These are phyloP conservation scores for Ceratosolen solmsi DNA, from an alignment of 1,140 invertebrate species.

Conservation along the genomic window DNA sequence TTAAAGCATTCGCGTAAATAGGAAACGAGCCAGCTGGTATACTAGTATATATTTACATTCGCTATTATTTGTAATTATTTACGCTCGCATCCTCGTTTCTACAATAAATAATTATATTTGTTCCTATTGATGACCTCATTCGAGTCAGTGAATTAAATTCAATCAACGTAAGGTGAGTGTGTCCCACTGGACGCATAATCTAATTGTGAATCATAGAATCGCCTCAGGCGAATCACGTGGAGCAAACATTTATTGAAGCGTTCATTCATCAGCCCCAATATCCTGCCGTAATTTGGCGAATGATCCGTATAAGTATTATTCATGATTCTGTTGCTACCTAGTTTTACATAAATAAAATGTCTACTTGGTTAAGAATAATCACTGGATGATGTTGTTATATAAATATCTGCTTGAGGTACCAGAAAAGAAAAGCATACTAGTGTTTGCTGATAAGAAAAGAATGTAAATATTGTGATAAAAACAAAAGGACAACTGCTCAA, in stretches of 20 bases:
- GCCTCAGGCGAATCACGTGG: conserved; percentile 68
- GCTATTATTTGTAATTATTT: too few relatives aligned
- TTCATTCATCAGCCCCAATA: conserved; percentile 58
- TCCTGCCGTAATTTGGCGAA: conserved; percentile 57
- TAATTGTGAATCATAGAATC: conserved; percentile 42
- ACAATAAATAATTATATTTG: conserved; percentile 28
- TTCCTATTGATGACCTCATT: background rate
- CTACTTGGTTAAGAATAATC: background rate
- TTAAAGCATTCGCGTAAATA: too few relatives aligned
- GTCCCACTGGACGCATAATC: conserved; percentile 31
- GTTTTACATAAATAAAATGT: background rate
- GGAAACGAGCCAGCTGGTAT: too few relatives aligned
- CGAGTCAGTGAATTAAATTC: conserved; percentile 12
- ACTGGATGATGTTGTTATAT: background rate
- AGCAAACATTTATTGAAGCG: conserved; percentile 62
- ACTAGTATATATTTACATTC: too few relatives aligned
- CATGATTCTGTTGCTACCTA: background rate
- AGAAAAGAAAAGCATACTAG: background rate
- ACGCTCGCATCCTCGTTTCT: too few relatives aligned
- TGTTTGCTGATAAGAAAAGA: background rate
- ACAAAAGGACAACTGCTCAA: too few relatives aligned
- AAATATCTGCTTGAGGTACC: background rate
- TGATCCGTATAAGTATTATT: conserved; percentile 36
- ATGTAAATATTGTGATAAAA: background rate
- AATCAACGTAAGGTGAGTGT: conserved; percentile 26